A percentile compares a stretch with the other conserved stretches of the same genome.
These are phyloP conservation scores for Sesamia nonagrioides DNA, from an alignment of 1,140 invertebrate species.

Conservation along the genomic window DNA sequence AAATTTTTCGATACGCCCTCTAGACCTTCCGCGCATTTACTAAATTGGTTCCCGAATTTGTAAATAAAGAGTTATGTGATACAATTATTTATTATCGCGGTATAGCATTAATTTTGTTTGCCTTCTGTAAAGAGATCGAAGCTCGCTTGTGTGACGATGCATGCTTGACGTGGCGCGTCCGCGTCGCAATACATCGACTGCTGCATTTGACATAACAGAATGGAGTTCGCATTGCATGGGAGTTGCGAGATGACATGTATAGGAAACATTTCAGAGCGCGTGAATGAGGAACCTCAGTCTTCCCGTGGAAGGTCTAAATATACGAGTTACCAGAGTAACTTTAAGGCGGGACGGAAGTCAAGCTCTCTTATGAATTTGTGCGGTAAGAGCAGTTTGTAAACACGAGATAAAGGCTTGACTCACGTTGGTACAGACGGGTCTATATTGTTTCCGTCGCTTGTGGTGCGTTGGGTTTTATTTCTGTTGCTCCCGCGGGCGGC, in stretches of 20 bases:
- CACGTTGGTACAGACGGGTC: slow-evolving; percentile 69
- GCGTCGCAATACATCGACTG: slow-evolving; percentile 37
- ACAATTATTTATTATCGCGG: slow-evolving; percentile 61
- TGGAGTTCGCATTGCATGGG: slow-evolving; percentile 65
- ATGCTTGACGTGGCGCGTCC: slow-evolving; percentile 52
- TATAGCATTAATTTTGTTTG: slow-evolving; percentile 78
- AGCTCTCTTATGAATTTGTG: slow-evolving; percentile 97
- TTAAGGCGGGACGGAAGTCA: slow-evolving; percentile 94
- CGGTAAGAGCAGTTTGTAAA: slow-evolving; percentile 91
- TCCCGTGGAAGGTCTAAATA: slow-evolving; percentile 94
- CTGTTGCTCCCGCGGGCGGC: slow-evolving; percentile 62
- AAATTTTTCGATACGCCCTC: slow-evolving; percentile 67
- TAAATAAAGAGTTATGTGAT: slow-evolving; percentile 63
- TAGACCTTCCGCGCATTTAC: slow-evolving; percentile 84
- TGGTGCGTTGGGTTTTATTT: slow-evolving; percentile 79
- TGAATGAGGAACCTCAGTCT: slow-evolving; percentile 92
- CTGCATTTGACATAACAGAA: slow-evolving; percentile 46
- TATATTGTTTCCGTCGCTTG: slow-evolving; percentile 61
- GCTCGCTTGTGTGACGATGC: slow-evolving; percentile 65
- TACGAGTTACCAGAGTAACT: slow-evolving; percentile 93
- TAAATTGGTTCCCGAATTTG: slow-evolving; percentile 72
- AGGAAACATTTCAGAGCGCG: slow-evolving; percentile 87
- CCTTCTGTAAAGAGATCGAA: slow-evolving; percentile 56
- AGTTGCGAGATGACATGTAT: slow-evolving; percentile 70
- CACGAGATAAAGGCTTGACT: slow-evolving; percentile 76